These are phyloP conservation scores for Harpalus rufipes DNA, from an alignment of 2,888 invertebrate species.

Conservation along the genomic window DNA sequence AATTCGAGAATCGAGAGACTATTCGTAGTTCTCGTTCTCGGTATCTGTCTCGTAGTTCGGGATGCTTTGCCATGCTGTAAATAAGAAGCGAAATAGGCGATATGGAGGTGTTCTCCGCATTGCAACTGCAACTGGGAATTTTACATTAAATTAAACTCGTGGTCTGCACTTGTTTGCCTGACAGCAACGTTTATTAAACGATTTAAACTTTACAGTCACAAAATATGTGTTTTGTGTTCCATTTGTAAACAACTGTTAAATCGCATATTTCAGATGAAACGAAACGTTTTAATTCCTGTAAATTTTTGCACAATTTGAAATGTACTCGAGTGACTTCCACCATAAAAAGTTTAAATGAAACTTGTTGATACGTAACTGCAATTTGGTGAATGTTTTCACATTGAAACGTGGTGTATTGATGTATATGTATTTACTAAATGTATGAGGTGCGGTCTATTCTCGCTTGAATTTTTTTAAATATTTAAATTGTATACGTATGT, in stretches of 20 bases:
- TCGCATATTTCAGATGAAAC: slow-evolving; percentile 62
- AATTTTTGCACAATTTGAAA: slow-evolving; percentile 35
- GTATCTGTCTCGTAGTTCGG: background rate
- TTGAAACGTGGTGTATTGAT: slow-evolving; percentile 27
- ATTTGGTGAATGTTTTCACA: slow-evolving; percentile 20
- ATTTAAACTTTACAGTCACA: slow-evolving; percentile 50
- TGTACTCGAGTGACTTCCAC: slow-evolving; percentile 37
- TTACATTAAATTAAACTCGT: slow-evolving; percentile 61
- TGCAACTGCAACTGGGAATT: slow-evolving; percentile 58
- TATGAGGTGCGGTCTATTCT: background rate
- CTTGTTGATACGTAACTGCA: slow-evolving; percentile 41
- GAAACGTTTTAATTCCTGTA: slow-evolving; percentile 54
- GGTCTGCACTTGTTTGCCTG: slow-evolving; percentile 58
- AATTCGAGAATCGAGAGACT: background rate
- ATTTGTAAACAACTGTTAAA: slow-evolving; percentile 57
- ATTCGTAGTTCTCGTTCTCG: background rate
- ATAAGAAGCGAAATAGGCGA: slow-evolving; percentile 10
- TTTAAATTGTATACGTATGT: too few species aligned
- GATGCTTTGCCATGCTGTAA: background rate
- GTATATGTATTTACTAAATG: slow-evolving; percentile 13
- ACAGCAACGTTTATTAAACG: slow-evolving; percentile 62
- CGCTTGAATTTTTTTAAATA: background rate
- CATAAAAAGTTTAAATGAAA: slow-evolving; percentile 52
- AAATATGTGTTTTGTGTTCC: slow-evolving; percentile 39
- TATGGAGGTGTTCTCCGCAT: slow-evolving; percentile 4